Evolutionary conservation across 1,140 invertebrate genomes (phyloP).

Genomic region (Lamellibrachia luymesi): DNA sequence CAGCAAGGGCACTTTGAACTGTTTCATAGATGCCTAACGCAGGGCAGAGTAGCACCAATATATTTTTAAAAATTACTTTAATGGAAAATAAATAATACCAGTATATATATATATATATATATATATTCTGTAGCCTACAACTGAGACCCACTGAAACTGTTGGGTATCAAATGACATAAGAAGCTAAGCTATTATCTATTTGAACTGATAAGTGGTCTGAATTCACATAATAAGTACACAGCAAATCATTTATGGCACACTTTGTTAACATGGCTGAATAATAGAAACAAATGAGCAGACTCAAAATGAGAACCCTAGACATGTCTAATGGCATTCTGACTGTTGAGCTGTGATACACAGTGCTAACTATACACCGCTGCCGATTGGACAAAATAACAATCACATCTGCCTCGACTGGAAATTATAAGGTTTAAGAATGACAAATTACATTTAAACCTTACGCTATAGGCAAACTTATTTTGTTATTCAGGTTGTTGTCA

Average conservation of each 20-base stretch:
- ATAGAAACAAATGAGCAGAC: slow-evolving; percentile 6
- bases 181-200: background rate
- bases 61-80: too few relatives aligned
- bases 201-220: background rate
- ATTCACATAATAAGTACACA: background rate
- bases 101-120: too few relatives aligned
- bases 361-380: background rate
- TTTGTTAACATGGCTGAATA: background rate
- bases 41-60: too few relatives aligned
- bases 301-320: background rate
- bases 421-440: background rate
- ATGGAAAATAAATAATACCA: too few relatives aligned
- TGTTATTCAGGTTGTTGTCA: background rate
- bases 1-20: background rate
- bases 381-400: background rate
- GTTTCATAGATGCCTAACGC: background rate
- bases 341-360: background rate
- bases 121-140: too few relatives aligned
- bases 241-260: background rate
- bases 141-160: background rate
- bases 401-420: background rate
- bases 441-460: background rate
- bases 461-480: background rate
- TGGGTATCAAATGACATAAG: background rate
- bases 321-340: background rate